Base-by-base conservation (phyloP, 2,888 invertebrate species). In the Apodemia hepburni region DNA sequence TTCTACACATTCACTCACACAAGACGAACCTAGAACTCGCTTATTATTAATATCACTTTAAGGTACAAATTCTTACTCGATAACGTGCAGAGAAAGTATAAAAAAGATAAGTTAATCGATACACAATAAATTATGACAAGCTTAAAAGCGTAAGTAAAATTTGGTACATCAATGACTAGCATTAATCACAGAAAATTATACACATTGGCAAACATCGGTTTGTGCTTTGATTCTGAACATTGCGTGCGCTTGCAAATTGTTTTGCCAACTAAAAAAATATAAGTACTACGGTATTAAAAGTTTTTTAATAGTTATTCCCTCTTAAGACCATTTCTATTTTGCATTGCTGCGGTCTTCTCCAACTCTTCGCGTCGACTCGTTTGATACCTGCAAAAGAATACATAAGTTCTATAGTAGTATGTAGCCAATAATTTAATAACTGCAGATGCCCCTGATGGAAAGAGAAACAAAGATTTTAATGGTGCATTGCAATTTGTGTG, bases 291-390 rank as follows among this genome's bases (percentile, higher is more conserved):
- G 27, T 59, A 59, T 49, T 59, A 63, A 33, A 33, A 9, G 33
- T 33, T 60, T 8, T 38, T 60, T 63, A 54, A 38, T 38, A 27
- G 9, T 84, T 92, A 94, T 69, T 94, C 94, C 79, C 93, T 92
- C 76, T 94, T 94, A 66, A 93, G 85, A 61, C 94, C 94, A 74
- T 93, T 94, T 65, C 93, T 92, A 72, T 93, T 93, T 64, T 93
- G 88, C 63, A 92, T 86, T 12, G 85, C 77, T 51, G 87, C 75
- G 45, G 78, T 82, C 78, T 74, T 87, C 69, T 90, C 89, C 60
- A 86, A 67, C 68, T 88, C 89, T 73, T 93, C 93, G 64, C 93
- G 90, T 72, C 93, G 85, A 69, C 82, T 87, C 70, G 84, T 93
- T 82, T 86, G 93, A 82, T 93, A 94, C 88, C 85, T 92, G 80